Evolutionary conservation across 2,888 invertebrate species (phyloP).

Genomic region (Anarsia innoxiella): DNA sequence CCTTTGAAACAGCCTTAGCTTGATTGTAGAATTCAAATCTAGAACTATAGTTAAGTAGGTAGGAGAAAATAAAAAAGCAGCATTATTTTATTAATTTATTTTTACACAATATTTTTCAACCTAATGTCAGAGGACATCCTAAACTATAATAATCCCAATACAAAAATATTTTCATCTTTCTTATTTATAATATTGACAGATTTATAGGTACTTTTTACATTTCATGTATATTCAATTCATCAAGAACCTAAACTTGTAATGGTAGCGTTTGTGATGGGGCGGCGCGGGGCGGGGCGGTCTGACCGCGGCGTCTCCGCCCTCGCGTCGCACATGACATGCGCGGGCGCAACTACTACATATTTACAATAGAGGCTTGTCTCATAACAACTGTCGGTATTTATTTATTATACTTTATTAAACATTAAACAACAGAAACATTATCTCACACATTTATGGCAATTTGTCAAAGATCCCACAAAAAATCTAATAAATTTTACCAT

Average conservation of each 20-base stretch:
- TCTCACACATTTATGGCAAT: conserved; percentile 71
- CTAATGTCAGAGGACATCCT: conserved; percentile 58
- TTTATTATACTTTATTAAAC: conserved; percentile 43
- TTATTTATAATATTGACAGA: conserved; percentile 62
- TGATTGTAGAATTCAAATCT: too few relatives aligned
- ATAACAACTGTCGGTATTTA: conserved; percentile 36
- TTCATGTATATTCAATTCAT: conserved; percentile 35
- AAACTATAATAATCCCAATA: conserved; percentile 70
- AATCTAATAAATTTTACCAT: conserved; percentile 44
- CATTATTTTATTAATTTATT: conserved; percentile 51
- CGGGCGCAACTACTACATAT: conserved; percentile 53
- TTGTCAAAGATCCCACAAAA: conserved; percentile 56
- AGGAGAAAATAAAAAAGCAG: conserved; percentile 11
- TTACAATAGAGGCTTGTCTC: conserved; percentile 46
- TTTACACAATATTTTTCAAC: conserved; percentile 67
- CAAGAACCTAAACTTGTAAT: conserved; percentile 26
- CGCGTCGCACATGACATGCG: conserved; percentile 37
- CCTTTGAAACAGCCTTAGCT: too few relatives aligned
- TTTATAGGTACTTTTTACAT: conserved; percentile 57
- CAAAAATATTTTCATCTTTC: conserved; percentile 72
- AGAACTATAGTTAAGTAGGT: too few relatives aligned
- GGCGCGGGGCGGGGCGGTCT: too few relatives aligned
- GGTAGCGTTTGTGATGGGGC: too few relatives aligned
- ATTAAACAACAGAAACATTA: conserved; percentile 65
- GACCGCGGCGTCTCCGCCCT: background rate